These are phyloP conservation scores for Lepisosteus oculatus DNA, from an alignment of 2,113 vertebrate genomes.

Conservation along the genomic window DNA sequence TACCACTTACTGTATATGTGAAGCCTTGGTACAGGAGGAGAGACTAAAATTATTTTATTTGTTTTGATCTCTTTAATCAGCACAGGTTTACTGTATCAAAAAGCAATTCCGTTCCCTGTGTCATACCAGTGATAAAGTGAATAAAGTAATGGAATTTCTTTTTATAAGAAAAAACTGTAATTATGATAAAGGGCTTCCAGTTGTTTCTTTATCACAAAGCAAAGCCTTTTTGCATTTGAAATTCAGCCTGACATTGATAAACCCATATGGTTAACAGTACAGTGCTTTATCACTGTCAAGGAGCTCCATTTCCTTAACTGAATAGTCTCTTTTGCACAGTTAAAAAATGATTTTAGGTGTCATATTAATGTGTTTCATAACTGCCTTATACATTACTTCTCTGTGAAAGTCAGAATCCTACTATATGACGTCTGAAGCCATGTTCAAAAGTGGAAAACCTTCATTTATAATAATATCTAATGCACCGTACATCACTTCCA, in stretches of 20 bases:
- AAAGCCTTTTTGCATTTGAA: slow-evolving; percentile 67
- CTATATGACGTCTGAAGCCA: neutral
- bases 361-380: slow-evolving; percentile 43
- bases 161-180: slow-evolving; percentile 74
- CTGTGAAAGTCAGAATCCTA: neutral
- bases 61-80: slow-evolving; percentile 22
- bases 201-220: slow-evolving; percentile 70
- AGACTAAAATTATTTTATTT: slow-evolving; percentile 9
- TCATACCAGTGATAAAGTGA: slow-evolving; percentile 58
- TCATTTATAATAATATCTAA: neutral
- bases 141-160: slow-evolving; percentile 70
- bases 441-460: neutral
- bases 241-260: slow-evolving; percentile 70
- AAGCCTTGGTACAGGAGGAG: neutral
- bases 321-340: slow-evolving; percentile 19
- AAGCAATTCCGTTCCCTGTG: slow-evolving; percentile 55
- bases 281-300: slow-evolving; percentile 70
- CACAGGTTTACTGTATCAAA: slow-evolving; percentile 45
- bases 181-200: slow-evolving; percentile 76
- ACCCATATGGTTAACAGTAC: slow-evolving; percentile 51
- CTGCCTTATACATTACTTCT: slow-evolving; percentile 24
- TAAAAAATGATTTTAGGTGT: slow-evolving; percentile 39
- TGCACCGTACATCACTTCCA: too few species aligned
- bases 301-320: slow-evolving; percentile 32
- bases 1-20: neutral